Evolutionary conservation across 2,113 vertebrate species (phyloP).

Genomic region (Kryptolebias marmoratus): DNA sequence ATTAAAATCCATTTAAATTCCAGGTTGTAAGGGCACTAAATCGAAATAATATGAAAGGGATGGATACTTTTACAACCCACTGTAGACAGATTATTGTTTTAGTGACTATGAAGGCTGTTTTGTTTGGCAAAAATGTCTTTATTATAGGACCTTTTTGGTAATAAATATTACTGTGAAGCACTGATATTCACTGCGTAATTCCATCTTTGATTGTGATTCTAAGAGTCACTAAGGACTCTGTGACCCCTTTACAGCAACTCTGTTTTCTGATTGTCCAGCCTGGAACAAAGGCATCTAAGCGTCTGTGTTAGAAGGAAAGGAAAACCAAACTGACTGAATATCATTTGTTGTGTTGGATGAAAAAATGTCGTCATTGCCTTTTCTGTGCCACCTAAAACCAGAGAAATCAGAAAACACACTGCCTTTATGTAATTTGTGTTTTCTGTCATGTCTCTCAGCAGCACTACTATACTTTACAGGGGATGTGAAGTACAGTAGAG

Average conservation of each 20-base stretch:
- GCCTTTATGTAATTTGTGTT: slow-evolving; percentile 13
- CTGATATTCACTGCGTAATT: background rate
- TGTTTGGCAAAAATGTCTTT: slow-evolving; percentile 5
- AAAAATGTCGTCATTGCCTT: slow-evolving; percentile 35
- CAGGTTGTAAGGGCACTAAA: no score
- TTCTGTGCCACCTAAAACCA: slow-evolving; percentile 21
- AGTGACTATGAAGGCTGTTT: background rate
- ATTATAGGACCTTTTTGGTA: background rate
- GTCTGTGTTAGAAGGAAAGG: slow-evolving; percentile 18
- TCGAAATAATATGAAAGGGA: no score
- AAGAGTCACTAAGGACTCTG: slow-evolving; percentile 21
- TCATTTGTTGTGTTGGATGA: background rate
- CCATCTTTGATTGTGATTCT: slow-evolving; percentile 53
- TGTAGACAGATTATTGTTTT: background rate
- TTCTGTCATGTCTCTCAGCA: slow-evolving; percentile 14
- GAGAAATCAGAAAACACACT: background rate
- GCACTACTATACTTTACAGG: slow-evolving; percentile 27
- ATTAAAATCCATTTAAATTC: no score
- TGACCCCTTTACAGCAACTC: slow-evolving; percentile 3
- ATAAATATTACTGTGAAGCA: slow-evolving; percentile 9
- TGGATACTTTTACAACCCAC: no score
- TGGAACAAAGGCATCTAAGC: slow-evolving; percentile 47
- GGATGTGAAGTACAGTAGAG: slow-evolving; percentile 43
- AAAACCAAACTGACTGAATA: slow-evolving; percentile 19
- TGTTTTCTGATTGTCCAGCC: slow-evolving; percentile 36